Conservation (phyloP, 2,113 vertebrate genomes). For the Labeo rohita region DNA sequence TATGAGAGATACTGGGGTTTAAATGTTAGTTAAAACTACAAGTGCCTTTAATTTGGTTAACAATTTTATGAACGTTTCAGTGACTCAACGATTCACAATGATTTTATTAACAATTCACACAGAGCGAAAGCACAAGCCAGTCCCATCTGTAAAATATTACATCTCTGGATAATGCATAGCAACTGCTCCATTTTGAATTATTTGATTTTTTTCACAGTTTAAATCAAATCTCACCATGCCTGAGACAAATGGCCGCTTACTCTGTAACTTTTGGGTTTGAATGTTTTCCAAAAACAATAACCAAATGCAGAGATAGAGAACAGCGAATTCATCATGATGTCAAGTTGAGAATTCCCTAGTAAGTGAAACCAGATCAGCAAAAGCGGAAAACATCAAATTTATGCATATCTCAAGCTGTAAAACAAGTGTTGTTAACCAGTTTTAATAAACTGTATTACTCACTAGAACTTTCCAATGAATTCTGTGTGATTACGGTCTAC, state of each 20-base stretch:
- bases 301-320: conserved; percentile 12
- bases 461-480: background rate
- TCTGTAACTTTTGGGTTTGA: conserved; percentile 18
- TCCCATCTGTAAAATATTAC: conserved; percentile 22
- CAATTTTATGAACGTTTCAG: background rate
- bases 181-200: background rate
- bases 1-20: background rate
- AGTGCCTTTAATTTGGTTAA: background rate
- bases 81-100: no score
- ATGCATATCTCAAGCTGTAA: background rate
- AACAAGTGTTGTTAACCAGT: background rate
- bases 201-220: background rate
- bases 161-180: background rate
- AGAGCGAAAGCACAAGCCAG: background rate
- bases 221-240: conserved; percentile 18
- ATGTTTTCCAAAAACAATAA: conserved; percentile 14
- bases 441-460: background rate
- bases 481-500: background rate
- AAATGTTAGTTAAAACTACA: background rate
- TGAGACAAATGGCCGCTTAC: background rate
- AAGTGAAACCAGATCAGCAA: background rate
- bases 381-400: background rate
- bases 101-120: background rate
- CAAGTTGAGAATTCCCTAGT: conserved; percentile 1
- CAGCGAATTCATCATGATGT: background rate